Base-by-base conservation (phyloP, 1,140 invertebrate species). In the Dryas iulia region DNA sequence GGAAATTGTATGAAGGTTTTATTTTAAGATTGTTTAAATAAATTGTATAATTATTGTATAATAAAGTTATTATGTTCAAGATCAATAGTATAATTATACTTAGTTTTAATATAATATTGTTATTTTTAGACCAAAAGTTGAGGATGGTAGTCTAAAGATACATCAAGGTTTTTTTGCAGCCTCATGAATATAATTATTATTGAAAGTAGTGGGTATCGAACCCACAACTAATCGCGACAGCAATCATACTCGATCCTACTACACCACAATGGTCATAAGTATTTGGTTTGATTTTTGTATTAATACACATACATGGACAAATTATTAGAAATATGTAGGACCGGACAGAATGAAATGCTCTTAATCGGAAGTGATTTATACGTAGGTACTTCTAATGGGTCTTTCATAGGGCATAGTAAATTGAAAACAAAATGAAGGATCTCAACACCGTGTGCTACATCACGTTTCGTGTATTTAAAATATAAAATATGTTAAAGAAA, bases 381-480 rank as follows among this genome's bases (percentile, higher is more conserved):
- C 1, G 3, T 21, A 7, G 0, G 8, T 18, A 47, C 8, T 10
- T 39, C n/a, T n/a, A n/a, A n/a, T n/a, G 14, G 14, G 18, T n/a
- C 5, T 47, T 47, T 47, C 39, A 18, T 18, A 6, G n/a, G n/a
- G 21, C 14, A 25, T 56, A 3, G 53, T 56, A 56, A 8, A 25
- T 56, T 26, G 11, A 56, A 56, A 56, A n/a, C 53, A 47, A 79
- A 76, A 81, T 77, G 74, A 78, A 82, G 76, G 77, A 87, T 89
- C 86, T 83, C 60, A 30, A 63, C 61, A 81, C 73, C 74, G 72
- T 65, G 74, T 73, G 62, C 73, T 77, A 76, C 73, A 83, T 88
- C 86, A 88, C 86, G 86, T 86, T 86, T 83, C 79, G 61, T 74
- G 79, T 79, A 83, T 88, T 81, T 76, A 72, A 82, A 82, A 80